Percentiles rank a stretch among this genome's conserved stretches.
phyloP scores from a whole-genome alignment of 35 echinoderm and acorn worm species.

The Eucidaris tribuloides region DNA sequence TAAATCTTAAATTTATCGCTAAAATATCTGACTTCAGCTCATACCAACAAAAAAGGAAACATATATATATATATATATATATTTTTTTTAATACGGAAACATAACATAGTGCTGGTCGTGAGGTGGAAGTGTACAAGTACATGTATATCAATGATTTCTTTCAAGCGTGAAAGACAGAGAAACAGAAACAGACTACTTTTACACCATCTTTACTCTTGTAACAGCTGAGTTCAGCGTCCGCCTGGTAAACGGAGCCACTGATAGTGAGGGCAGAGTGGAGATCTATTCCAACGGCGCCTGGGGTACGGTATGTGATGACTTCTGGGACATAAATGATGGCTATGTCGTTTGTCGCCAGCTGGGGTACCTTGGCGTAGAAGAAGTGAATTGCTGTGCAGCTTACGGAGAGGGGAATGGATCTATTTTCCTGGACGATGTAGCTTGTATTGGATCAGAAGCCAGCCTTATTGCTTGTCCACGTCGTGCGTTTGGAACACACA shows the following conservation, averaged over 20 bases:
- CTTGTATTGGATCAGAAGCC: constrained; percentile 1
- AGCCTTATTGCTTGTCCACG: not conserved
- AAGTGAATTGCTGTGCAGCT: not conserved
- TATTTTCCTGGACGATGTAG: constrained; percentile 3
- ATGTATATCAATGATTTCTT: too few species aligned
- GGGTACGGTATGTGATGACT: constrained; percentile 39
- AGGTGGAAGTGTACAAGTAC: too few species aligned
- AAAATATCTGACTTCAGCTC: too few species aligned
- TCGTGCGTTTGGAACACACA: not conserved
- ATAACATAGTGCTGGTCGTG: too few species aligned
- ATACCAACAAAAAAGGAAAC: too few species aligned
- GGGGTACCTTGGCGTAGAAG: not conserved
- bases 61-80: too few species aligned
- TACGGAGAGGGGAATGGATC: constrained; percentile 2
- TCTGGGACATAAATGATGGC: constrained; percentile 21
- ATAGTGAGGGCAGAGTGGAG: not conserved
- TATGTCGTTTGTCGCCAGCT: constrained; percentile 33
- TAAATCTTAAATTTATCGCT: too few species aligned
- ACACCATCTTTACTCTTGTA: too few species aligned
- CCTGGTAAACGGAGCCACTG: not conserved
- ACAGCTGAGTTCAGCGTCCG: too few species aligned
- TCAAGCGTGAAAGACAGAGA: too few species aligned
- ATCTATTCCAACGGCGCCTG: not conserved
- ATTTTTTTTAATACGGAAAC: too few species aligned
- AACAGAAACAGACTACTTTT: too few species aligned